These are phyloP conservation scores for Harpalus rubripes DNA, from an alignment of 2,888 invertebrate species.

Conservation along the genomic window DNA sequence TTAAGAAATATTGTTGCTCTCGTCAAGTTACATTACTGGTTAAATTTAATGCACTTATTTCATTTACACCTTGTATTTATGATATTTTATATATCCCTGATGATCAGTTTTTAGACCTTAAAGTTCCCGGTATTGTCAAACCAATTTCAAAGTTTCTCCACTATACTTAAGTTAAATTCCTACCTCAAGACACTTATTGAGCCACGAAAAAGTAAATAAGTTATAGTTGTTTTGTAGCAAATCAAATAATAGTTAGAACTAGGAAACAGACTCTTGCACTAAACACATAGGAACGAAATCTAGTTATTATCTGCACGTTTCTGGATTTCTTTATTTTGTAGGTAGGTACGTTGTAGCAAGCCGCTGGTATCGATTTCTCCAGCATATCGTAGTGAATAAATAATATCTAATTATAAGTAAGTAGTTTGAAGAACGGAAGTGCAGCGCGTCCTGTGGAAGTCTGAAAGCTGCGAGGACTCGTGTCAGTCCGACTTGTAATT, in stretches of 20 bases:
- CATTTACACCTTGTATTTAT: too few species aligned
- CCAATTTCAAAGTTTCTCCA: constrained; percentile 35
- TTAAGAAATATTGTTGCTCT: too few species aligned
- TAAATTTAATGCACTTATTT: too few species aligned
- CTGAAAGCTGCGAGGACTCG: constrained; percentile 24
- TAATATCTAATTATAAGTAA: constrained; percentile 63
- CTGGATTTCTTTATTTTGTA: constrained; percentile 47
- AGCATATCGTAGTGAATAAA: constrained; percentile 55
- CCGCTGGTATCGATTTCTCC: constrained; percentile 57
- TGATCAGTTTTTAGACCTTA: neutral
- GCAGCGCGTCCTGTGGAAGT: constrained; percentile 17
- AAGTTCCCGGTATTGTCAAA: constrained; percentile 25
- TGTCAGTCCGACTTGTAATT: constrained; percentile 64
- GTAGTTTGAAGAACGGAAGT: constrained; percentile 48
- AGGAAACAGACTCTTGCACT: constrained; percentile 30
- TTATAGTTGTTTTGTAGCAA: constrained; percentile 28
- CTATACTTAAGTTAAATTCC: constrained; percentile 32
- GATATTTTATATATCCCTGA: too few species aligned
- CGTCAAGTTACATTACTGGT: too few species aligned
- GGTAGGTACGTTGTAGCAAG: neutral
- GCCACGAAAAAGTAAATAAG: constrained; percentile 42
- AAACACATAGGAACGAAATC: constrained; percentile 34
- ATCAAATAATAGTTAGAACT: constrained; percentile 9
- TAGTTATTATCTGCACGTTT: constrained; percentile 48
- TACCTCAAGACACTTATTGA: constrained; percentile 23